Conservation (phyloP, 37 sponge, comb jelly and placozoan species). For the Oscarella lobularis region DNA sequence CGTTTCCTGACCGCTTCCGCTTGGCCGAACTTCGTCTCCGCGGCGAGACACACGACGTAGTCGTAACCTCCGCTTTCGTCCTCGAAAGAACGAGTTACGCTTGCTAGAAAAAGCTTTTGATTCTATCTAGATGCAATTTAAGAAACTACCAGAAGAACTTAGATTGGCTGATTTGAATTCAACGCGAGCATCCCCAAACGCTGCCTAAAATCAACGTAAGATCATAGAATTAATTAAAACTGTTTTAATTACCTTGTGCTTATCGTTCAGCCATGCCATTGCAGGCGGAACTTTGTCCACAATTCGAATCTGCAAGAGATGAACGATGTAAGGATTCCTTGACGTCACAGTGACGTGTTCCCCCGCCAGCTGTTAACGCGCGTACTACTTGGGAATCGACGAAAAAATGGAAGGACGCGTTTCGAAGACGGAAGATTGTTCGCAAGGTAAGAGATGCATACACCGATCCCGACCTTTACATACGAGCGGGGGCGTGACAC, state of each 20-base stretch:
- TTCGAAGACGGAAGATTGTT: no score
- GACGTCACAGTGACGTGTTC: no score
- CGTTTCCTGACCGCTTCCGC: slow-evolving; percentile 53
- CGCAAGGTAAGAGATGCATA: no score
- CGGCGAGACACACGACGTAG: slow-evolving; percentile 75
- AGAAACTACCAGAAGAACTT: slow-evolving; percentile 28
- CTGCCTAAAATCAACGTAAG: slow-evolving; percentile 22
- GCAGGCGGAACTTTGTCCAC: slow-evolving; percentile 87
- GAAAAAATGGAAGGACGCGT: no score
- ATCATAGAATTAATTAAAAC: no score
- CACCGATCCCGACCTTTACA: no score
- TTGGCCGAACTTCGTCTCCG: slow-evolving; percentile 86
- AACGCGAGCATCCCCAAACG: slow-evolving; percentile 7
- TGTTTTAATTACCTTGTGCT: slow-evolving; percentile 85
- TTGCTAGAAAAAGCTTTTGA: slow-evolving; percentile 12
- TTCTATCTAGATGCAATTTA: background rate
- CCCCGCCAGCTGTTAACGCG: no score
- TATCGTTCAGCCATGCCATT: slow-evolving; percentile 77
- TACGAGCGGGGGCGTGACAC: no score
- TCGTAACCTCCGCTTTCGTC: slow-evolving; percentile 48
- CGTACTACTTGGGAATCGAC: no score
- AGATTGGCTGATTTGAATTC: slow-evolving; percentile 81
- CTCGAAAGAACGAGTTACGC: slow-evolving; percentile 49
- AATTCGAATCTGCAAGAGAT: slow-evolving; percentile 33
- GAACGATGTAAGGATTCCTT: background rate